Conservation (phyloP, 2,113 vertebrate species). For the Centropristis striata region DNA sequence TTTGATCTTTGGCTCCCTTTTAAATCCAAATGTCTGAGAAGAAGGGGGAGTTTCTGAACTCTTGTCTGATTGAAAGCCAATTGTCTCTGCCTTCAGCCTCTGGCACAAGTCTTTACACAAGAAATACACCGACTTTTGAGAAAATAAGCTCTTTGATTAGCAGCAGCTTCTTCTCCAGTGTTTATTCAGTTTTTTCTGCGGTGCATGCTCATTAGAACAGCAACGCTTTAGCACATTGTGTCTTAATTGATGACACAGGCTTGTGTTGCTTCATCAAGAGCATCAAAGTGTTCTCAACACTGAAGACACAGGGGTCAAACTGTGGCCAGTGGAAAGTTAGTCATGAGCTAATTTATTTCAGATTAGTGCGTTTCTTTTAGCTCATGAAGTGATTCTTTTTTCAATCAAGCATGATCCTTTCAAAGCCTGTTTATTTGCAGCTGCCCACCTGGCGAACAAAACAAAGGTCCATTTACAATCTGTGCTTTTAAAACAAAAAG, state of each 20-base stretch:
- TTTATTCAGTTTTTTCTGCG: conserved; percentile 18
- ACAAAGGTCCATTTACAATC: conserved; percentile 27
- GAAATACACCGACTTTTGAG: conserved; percentile 31
- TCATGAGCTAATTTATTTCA: conserved; percentile 47
- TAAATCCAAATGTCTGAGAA: conserved; percentile 58
- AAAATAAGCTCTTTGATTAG: conserved; percentile 47
- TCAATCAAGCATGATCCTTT: conserved; percentile 22
- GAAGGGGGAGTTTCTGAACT: conserved; percentile 39
- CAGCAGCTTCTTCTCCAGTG: conserved; percentile 1
- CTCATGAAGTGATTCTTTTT: conserved; percentile 14
- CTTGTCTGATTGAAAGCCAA: conserved; percentile 64
- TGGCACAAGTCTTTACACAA: conserved; percentile 31
- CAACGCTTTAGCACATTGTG: conserved; percentile 27
- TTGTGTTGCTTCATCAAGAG: conserved; percentile 48
- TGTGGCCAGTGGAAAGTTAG: conserved; percentile 26
- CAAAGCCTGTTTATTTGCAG: conserved; percentile 34
- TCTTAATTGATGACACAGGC: conserved; percentile 54
- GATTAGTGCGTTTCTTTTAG: conserved; percentile 33
- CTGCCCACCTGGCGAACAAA: conserved; percentile 20
- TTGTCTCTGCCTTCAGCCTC: conserved; percentile 49
- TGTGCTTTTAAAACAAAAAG: conserved; percentile 7
- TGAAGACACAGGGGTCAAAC: conserved; percentile 39
- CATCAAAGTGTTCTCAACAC: conserved; percentile 18
- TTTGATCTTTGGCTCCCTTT: conserved; percentile 69
- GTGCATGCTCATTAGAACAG: conserved; percentile 42